phyloP scores from a whole-genome alignment of 2,113 vertebrate species.

The Paralichthys olivaceus region DNA sequence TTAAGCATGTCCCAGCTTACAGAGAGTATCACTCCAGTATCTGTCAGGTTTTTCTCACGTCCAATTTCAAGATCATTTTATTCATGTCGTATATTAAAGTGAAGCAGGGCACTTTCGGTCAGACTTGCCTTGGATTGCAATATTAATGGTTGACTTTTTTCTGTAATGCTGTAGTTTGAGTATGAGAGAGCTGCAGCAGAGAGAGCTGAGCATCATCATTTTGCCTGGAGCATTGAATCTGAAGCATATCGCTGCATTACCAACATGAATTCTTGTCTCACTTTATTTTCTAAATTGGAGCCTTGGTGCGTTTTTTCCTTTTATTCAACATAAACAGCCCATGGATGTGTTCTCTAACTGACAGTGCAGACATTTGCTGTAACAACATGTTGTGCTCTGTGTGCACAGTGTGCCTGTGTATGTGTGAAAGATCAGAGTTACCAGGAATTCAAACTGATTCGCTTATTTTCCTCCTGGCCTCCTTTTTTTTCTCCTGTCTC shows the following conservation, averaged over 20 bases:
- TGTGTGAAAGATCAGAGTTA: conserved; percentile 11
- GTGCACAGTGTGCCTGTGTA: not conserved
- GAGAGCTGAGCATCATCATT: not conserved
- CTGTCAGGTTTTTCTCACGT: not conserved
- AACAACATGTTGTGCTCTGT: conserved; percentile 6
- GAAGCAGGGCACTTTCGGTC: not conserved
- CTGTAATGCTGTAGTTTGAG: not conserved
- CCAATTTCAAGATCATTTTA: not conserved
- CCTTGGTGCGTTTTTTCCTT: not conserved
- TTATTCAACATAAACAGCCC: not conserved
- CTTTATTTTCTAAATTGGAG: conserved; percentile 10
- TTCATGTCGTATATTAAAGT: not conserved
- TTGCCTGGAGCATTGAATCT: conserved; percentile 4
- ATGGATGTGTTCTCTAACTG: not conserved
- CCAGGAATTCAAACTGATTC: conserved; percentile 14
- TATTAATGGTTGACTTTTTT: not conserved
- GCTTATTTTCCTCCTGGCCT: not conserved
- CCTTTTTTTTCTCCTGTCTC: conserved; percentile 3
- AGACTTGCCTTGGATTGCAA: not conserved
- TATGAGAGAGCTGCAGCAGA: not conserved
- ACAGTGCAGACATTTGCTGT: conserved; percentile 11
- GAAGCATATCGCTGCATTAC: not conserved
- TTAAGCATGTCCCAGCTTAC: not conserved
- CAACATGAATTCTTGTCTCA: not conserved
- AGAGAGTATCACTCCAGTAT: no score